phyloP scores from a whole-genome alignment of 2,797 vertebrate genomes.

The Gephyroberyx darwinii region DNA sequence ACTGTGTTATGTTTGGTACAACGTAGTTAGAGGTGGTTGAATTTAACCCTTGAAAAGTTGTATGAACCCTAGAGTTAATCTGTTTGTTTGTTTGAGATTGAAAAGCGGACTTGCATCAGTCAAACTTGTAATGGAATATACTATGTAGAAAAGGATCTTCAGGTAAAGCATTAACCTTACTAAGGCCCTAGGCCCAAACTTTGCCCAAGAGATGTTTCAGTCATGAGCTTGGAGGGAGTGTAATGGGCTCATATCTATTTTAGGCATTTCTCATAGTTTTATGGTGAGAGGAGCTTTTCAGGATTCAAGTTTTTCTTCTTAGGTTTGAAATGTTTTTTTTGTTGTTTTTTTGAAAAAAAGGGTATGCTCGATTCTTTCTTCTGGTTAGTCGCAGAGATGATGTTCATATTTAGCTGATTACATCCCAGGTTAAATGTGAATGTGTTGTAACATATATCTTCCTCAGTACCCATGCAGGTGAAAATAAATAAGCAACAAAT shows the following conservation, averaged over 20 bases:
- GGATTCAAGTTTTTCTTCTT: slow-evolving; percentile 3
- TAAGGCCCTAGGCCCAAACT: background rate
- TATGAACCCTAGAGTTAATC: too few relatives aligned
- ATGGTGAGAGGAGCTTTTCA: slow-evolving; percentile 4
- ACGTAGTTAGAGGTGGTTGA: too few relatives aligned
- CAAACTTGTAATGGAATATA: too few relatives aligned
- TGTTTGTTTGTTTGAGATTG: too few relatives aligned
- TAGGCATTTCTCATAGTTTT: slow-evolving; percentile 17
- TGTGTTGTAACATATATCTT: too few relatives aligned
- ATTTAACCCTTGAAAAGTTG: too few relatives aligned
- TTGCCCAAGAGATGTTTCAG: background rate
- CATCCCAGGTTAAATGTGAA: background rate
- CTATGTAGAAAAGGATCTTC: background rate
- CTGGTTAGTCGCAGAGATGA: background rate
- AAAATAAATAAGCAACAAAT: background rate
- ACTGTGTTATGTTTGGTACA: background rate
- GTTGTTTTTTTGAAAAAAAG: background rate
- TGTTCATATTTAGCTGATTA: too few relatives aligned
- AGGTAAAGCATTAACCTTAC: background rate
- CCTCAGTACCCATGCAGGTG: background rate
- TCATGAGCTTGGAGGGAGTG: background rate
- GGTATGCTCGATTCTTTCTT: background rate
- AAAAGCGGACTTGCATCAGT: too few relatives aligned
- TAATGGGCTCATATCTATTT: slow-evolving; percentile 24
- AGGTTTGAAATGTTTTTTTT: background rate